Evolutionary conservation across 2,797 vertebrate genomes (phyloP).

Genomic region (Alcedo quadribrachys): DNA sequence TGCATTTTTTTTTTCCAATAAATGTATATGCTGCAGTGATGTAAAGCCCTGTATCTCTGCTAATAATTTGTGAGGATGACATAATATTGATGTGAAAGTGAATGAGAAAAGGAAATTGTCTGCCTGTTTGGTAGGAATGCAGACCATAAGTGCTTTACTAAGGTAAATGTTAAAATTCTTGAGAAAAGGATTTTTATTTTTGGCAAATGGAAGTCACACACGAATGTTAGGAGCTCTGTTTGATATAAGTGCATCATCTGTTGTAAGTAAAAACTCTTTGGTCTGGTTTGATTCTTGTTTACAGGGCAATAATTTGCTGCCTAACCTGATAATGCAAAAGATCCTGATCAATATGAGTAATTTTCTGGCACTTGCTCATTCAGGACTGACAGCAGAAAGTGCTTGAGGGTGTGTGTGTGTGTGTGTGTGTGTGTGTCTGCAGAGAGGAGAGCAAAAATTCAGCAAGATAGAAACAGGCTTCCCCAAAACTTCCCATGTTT

Average conservation of each 20-base stretch:
- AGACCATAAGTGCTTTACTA: slow-evolving; percentile 3
- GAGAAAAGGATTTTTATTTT: not conserved
- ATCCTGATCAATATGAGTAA: not conserved
- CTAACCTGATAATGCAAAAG: not conserved
- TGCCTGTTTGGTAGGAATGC: not conserved
- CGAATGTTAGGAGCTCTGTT: not conserved
- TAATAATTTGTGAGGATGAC: not conserved
- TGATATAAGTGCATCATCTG: not conserved
- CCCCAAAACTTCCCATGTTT: not conserved
- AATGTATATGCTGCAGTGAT: not conserved
- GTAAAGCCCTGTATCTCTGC: not conserved
- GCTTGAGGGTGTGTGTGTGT: not conserved
- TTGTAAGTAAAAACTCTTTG: not conserved
- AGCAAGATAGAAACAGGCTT: not conserved
- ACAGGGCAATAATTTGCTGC: not conserved
- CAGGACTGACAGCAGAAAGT: not conserved
- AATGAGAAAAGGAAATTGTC: not conserved
- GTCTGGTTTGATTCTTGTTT: not conserved
- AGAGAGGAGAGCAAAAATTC: not conserved
- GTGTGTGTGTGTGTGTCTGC: not conserved
- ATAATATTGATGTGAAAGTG: slow-evolving; percentile 47
- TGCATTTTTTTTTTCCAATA: not conserved
- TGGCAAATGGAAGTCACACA: not conserved
- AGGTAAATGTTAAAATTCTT: slow-evolving; percentile 10
- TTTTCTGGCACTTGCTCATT: not conserved